Evolutionary conservation across 1,140 invertebrate species (phyloP).

Genomic region (Octopus bimaculoides): DNA sequence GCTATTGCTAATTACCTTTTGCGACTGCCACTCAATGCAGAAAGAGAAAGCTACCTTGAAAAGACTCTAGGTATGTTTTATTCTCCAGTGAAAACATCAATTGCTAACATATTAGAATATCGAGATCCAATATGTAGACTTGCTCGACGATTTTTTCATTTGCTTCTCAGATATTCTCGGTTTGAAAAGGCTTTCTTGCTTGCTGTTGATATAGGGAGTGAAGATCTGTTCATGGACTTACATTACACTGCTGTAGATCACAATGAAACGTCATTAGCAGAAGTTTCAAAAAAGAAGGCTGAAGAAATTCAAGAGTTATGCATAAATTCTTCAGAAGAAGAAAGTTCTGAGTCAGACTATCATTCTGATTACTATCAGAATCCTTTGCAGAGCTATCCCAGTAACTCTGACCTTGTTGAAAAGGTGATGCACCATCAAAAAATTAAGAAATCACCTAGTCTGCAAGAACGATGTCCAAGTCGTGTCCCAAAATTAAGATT

Average conservation of each 20-base stretch:
- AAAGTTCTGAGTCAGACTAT: background rate
- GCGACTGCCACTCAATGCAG: conserved; percentile 65
- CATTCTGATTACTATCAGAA: background rate
- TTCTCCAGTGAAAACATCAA: conserved; percentile 64
- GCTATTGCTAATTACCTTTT: conserved; percentile 72
- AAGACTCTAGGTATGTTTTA: conserved; percentile 73
- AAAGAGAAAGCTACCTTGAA: conserved; percentile 64
- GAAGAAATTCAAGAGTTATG: conserved; percentile 41
- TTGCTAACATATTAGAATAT: conserved; percentile 70
- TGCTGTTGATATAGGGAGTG: conserved; percentile 72
- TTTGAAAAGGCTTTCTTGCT: conserved; percentile 83
- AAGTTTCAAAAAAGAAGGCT: conserved; percentile 73
- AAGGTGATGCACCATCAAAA: background rate
- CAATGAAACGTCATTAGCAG: conserved; percentile 70
- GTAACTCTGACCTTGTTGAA: background rate
- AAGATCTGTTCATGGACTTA: conserved; percentile 66
- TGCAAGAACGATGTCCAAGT: background rate
- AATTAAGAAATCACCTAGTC: background rate
- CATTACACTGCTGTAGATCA: conserved; percentile 73
- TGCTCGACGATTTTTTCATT: conserved; percentile 76
- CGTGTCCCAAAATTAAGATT: background rate
- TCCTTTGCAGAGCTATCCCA: background rate
- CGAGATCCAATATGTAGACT: conserved; percentile 72
- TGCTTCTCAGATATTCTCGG: conserved; percentile 71
- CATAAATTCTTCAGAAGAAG: background rate